Base-by-base conservation (phyloP, 1,140 invertebrate species). In the Steinernema feltiae region DNA sequence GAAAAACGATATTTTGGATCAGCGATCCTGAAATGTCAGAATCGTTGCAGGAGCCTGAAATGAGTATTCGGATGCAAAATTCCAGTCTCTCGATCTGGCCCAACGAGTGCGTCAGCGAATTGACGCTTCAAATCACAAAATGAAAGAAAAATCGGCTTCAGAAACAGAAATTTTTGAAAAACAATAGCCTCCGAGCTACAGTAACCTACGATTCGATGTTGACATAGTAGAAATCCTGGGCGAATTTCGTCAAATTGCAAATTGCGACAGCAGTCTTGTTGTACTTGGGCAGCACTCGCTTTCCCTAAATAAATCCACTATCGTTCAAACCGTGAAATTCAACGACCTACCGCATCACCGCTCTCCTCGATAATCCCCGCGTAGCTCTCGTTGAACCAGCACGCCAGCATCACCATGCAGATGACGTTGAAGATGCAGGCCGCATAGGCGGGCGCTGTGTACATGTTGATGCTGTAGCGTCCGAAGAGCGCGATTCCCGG, bases 391-490 rank as follows among this genome's bases (percentile, higher is more conserved):
- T 48, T 24, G 41, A 83, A 83, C 12, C 74, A 70, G 21, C 41
- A 32, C 15, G 48, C 3, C 21, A 85, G 32, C 29, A 78, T 71
- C 18, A 81, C 17, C 30, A 69, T 35, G 24, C 83, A 71, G 31
- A 82, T 32, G 3, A 85, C 12, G 70, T 85, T 84, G 79, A 85
- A 75, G 15, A 72, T n/a, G 48, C 83, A 85, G n/a, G 81, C 78
- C 32, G 70, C 48, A 30, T 41, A 80, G 0, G 85, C 87, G 3
- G 88, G 87, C 3, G 86, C 83, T 1, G 87, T 88, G 79, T 88
- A 88, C 76, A 88, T 82, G 79, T 88, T 86, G 30, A 88, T 63
- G 46, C 70, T 88, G 88, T 27, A 88, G 82, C 21, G 81, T 86
- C 84, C 74, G 69, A 79, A 79, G 41, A 48, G 24, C 71, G 70